phyloP scores from a whole-genome alignment of 2,888 invertebrate species.

The Diplolepis rosae region DNA sequence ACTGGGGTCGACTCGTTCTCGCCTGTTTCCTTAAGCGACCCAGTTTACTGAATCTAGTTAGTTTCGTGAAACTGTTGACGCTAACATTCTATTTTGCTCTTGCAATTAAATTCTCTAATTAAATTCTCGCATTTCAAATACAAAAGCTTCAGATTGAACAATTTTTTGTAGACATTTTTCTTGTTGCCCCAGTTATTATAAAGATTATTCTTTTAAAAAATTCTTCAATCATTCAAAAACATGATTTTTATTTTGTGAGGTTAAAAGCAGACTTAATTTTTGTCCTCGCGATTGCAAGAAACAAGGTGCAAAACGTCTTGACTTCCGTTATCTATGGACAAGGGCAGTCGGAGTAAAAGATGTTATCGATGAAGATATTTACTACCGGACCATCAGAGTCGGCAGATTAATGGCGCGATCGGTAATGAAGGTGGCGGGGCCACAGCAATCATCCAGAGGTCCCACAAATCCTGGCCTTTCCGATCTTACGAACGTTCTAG shows the following conservation, averaged over 20 bases:
- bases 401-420: constrained; percentile 69
- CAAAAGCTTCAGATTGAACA: not conserved
- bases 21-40: constrained; percentile 45
- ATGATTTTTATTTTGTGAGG: not conserved
- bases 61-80: constrained; percentile 21
- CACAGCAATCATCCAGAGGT: constrained; percentile 58
- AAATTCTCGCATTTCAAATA: not conserved
- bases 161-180: too few species aligned
- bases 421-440: constrained; percentile 67
- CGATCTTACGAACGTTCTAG: constrained; percentile 39
- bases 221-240: not conserved
- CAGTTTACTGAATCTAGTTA: constrained; percentile 41
- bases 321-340: constrained; percentile 40
- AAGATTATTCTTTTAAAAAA: not conserved
- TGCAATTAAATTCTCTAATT: not conserved
- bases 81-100: not conserved
- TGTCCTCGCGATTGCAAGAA: not conserved
- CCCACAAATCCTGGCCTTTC: constrained; percentile 33
- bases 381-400: constrained; percentile 62
- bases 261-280: not conserved
- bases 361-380: constrained; percentile 67
- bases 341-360: constrained; percentile 52
- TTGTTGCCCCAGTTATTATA: too few species aligned
- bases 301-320: constrained; percentile 33
- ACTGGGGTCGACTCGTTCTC: constrained; percentile 40